Base-by-base conservation (phyloP, 1,140 invertebrate genomes). In the Rhopalosiphum padi region DNA sequence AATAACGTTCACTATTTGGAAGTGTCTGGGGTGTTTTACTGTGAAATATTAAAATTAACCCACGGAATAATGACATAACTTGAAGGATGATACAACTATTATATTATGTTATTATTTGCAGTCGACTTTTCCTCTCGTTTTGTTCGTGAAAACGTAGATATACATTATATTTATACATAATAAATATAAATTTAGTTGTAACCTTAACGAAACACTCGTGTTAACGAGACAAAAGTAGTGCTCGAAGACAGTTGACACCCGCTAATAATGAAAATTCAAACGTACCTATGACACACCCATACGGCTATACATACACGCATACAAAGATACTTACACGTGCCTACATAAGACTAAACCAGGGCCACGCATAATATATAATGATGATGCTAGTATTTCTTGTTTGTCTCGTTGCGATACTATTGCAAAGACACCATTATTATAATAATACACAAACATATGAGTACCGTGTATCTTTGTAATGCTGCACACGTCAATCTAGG, bases 191-290 rank as follows among this genome's bases (percentile, higher is more conserved):
- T 23, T 22, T 37, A 86, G 25, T 21, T 86, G 37, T 30, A 23
- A 35, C 30, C 88, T 89, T 89, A 89, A 89, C 35, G 51, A 89
- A 89, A 55, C 51, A 89, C 88, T 55, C 88, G 35, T 89, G 88
- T 41, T 89, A 89, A 89, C 88, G 88, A 89, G 22, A 89, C 48
- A 55, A 55, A 89, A 89, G 88, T 37, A 48, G 51, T 89, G 48
- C 51, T 89, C 22, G 35, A 89, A 35, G 48, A 89, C 48, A 41
- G 88, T 41, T 55, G 48, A 41, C 51, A 89, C 88, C 51, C 35
- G 51, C 48, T 53, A 89, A 89, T 89, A 89, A 89, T 53, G 48
- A 53, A 89, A 89, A 53, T 89, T 89, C 48, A 89, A 89, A 89
- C 46, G 1, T 35, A n/a, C n/a, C 60, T n/a, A 77, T 77, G 30